Evolutionary conservation across 2,888 invertebrate species (phyloP), one percentile per base, ranked within the genome.

Genomic region (Xestia rhomboidea): DNA sequence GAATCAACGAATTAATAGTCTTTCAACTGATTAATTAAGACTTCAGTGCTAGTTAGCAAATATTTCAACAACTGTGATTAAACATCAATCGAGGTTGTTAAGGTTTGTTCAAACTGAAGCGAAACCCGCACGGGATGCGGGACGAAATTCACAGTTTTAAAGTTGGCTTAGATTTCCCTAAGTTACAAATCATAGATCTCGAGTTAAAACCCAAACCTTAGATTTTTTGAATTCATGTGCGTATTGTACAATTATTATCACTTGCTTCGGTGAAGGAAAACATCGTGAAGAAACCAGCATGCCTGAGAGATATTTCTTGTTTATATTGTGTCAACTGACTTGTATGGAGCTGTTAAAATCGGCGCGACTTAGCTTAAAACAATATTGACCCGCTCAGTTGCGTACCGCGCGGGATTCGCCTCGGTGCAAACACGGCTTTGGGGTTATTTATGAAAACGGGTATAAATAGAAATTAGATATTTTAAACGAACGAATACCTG

Each of bases 41-140:
- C 46, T 38, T 30, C 38, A 81, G 27, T 73, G 21, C 15, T 51
- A 60, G 15, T 81, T 81, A 30, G 8, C 15, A 15, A 67, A 41
- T 27, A 80, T 38, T 49, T 81, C 44, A 62, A 73, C 44, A 81
- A 67, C 41, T 67, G 24, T 13, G 30, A 57, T 51, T 67, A 73
- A 67, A 81, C 34, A 67, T 49, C n/a, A 38, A 44, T 30, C 51
- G 15, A 1, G 10, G 2, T 10, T 44, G 27, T 73, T 38, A 38
- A 24, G 46, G 7, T 41, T n/a, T 64, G 41, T 5, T 64, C 64
- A n/a, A 64, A 64, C 44, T 41, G n/a, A 27, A 0, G 41, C 41
- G 8, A 15, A 57, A 18, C 57, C 57, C 27, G 57, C 15, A 27
- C 57, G 15, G 11, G 10, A 51, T 51, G 51, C n/a, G 51, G 51